phyloP scores from a whole-genome alignment of 2,888 invertebrate genomes.

The Vandiemenella viatica region DNA sequence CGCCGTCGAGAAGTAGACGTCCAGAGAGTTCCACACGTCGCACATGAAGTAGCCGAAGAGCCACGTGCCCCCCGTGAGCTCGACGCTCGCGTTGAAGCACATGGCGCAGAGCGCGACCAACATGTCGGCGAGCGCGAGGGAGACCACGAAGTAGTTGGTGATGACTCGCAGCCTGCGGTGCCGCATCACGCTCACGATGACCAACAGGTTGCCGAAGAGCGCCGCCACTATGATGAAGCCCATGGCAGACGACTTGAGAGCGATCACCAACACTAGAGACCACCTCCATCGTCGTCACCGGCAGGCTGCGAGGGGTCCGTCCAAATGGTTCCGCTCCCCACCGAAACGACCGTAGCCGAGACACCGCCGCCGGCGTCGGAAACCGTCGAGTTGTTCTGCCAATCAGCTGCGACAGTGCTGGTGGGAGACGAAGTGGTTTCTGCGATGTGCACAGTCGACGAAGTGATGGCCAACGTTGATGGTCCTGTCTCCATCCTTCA shows the following conservation, averaged over 20 bases:
- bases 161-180: conserved; percentile 71
- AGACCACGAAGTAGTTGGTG: conserved; percentile 92
- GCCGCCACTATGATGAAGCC: conserved; percentile 77
- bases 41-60: conserved; percentile 80
- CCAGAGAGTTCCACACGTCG: conserved; percentile 86
- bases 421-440: too few species aligned
- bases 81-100: conserved; percentile 85
- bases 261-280: conserved; percentile 29
- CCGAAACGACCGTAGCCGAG: too few species aligned
- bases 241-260: conserved; percentile 55
- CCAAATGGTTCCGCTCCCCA: too few species aligned
- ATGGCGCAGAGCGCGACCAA: conserved; percentile 81
- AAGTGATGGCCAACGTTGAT: too few species aligned
- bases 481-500: too few species aligned
- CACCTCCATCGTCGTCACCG: background rate
- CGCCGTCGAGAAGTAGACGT: conserved; percentile 85
- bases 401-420: too few species aligned
- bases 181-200: conserved; percentile 68
- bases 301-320: background rate
- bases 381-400: too few species aligned
- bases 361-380: too few species aligned
- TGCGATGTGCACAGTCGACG: too few species aligned
- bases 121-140: conserved; percentile 85
- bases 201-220: conserved; percentile 79
- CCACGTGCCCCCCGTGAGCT: conserved; percentile 70